Evolutionary conservation across 2,797 vertebrate genomes (phyloP).

Genomic region (Emydoidea blandingii): DNA sequence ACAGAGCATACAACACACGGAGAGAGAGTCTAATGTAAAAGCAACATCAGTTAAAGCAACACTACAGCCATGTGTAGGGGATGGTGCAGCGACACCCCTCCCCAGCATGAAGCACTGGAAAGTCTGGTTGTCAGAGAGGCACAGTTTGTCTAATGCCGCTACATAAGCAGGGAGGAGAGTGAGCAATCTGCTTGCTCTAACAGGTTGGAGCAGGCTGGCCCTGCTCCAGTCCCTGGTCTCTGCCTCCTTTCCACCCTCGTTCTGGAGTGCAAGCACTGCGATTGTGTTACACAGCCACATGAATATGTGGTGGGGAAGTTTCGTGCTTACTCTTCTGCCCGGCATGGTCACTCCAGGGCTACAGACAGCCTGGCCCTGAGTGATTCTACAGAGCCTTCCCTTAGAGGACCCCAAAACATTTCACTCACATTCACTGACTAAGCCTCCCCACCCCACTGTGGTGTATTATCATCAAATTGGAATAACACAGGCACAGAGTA

Average conservation of each 20-base stretch:
- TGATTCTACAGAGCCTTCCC: fast-evolving
- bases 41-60: background rate
- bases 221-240: background rate
- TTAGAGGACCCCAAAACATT: fast-evolving
- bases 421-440: background rate
- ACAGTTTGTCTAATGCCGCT: background rate
- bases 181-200: background rate
- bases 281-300: too few relatives aligned
- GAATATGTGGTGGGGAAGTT: background rate
- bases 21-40: background rate
- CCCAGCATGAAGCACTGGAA: background rate
- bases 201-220: background rate
- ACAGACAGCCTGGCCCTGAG: background rate
- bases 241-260: background rate
- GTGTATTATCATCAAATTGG: slow-evolving; percentile 6
- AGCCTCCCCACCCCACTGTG: background rate
- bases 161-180: background rate
- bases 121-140: background rate
- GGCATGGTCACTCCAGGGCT: background rate
- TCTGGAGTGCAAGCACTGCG: too few relatives aligned
- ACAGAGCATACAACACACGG: background rate
- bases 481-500: slow-evolving; percentile 2
- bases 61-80: fast-evolving
- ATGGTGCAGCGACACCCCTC: fast-evolving
- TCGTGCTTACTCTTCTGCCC: background rate